Base-by-base conservation (phyloP, 2,888 invertebrate species). In the Harmothoe impar region DNA sequence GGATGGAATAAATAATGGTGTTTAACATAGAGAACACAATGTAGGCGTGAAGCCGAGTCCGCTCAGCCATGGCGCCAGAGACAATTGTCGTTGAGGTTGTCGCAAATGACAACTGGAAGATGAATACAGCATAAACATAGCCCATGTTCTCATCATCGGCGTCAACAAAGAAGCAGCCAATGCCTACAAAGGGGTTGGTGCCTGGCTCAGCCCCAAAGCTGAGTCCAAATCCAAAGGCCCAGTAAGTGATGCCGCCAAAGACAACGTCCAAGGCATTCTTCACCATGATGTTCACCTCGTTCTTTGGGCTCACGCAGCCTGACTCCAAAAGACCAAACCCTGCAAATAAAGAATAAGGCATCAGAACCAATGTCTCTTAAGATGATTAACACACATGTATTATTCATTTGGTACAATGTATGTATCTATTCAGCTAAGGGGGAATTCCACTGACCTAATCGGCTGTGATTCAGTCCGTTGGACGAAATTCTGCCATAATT, bases 281-380 rank as follows among this genome's bases (percentile, higher is more conserved):
- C 98, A 99, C 98, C 99, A 99, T 99, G 91, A 99, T 98, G 95
- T 98, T 98, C 0, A 98, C 98, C 96, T 98, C 98, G 95, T 98
- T 99, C 96, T 98, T 95, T 43, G 93, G 90, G 15, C 92, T 93
- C 0, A 98, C 98, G 94, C 98, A 98, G 0, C 98, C 98, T 0
- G 98, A 98, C 95, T 98, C 98, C 93, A 99, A 96, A 97, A 99
- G 98, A 0, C 98, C 98, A 94, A 98, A 99, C 54, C 98, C 98
- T 98, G 94, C 29, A 31, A 25, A 77, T 31, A 77, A 77, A 77
- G 25, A n/a, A 91, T 91, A 68, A n/a, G 20, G 20, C 10, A 20
- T 25, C n/a, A n/a, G n/a, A n/a, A n/a, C n/a, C n/a, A n/a, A n/a
- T n/a, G n/a, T n/a, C n/a, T 15, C 54, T 12, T 54, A 20, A 15